These are phyloP conservation scores for Myiopsitta monachus DNA, from an alignment of 2,113 vertebrate genomes.

Conservation along the genomic window DNA sequence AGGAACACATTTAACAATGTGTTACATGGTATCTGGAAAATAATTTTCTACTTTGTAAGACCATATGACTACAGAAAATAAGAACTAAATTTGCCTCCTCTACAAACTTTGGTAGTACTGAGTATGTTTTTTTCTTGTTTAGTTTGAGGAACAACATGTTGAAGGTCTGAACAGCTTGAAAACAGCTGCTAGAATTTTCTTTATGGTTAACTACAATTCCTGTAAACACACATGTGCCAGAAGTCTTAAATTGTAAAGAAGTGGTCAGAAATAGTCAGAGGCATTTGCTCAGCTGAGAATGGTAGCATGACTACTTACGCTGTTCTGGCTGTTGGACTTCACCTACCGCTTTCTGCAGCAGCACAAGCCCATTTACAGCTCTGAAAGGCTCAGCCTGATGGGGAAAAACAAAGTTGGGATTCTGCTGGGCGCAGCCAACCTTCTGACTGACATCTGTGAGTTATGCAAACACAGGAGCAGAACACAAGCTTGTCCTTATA, in stretches of 20 bases:
- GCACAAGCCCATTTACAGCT: conserved; percentile 3
- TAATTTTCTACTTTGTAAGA: neutral
- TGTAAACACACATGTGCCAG: neutral
- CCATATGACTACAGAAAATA: neutral
- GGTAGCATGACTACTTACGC: neutral
- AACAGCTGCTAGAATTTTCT: neutral
- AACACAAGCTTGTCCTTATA: conserved; percentile 37
- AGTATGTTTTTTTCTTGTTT: neutral
- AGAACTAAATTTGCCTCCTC: neutral
- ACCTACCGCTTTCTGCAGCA: conserved; percentile 18
- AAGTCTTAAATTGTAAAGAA: neutral
- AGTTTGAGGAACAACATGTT: neutral
- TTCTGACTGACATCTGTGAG: conserved; percentile 59
- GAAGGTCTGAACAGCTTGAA: neutral
- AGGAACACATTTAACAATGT: neutral
- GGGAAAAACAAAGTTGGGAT: conserved; percentile 48
- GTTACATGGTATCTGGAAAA: neutral
- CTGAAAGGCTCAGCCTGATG: conserved; percentile 19
- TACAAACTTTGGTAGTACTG: neutral
- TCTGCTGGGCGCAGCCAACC: conserved; percentile 16
- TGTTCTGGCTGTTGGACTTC: conserved; percentile 4
- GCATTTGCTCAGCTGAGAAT: neutral
- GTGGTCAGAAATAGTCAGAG: neutral
- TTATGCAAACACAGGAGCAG: conserved; percentile 54
- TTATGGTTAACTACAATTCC: neutral